These are phyloP conservation scores for Progne subis DNA, from an alignment of 2,113 vertebrate species.

Conservation along the genomic window DNA sequence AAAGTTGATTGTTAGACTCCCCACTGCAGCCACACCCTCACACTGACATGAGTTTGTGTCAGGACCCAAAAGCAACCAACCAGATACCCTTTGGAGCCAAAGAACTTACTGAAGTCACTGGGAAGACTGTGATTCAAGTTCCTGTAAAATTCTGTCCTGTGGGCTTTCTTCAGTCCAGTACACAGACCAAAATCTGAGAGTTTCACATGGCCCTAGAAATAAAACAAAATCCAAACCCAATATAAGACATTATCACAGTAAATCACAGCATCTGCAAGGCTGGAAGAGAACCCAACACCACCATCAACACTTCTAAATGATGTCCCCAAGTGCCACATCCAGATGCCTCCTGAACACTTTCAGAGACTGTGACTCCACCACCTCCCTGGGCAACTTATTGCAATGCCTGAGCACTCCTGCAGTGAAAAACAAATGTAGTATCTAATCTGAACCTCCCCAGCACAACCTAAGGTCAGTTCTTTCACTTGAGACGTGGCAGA, in stretches of 20 bases:
- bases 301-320: neutral
- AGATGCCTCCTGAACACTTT: neutral
- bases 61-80: neutral
- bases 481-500: neutral
- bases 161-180: constrained; percentile 96
- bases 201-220: constrained; percentile 90
- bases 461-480: neutral
- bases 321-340: neutral
- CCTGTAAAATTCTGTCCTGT: constrained; percentile 96
- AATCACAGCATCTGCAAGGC: neutral
- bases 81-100: neutral
- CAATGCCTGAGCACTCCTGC: neutral
- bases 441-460: neutral
- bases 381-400: neutral
- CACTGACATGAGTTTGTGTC: neutral
- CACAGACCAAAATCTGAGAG: constrained; percentile 97
- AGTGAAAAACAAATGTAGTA: neutral
- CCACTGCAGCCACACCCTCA: neutral
- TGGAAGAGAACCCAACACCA: neutral
- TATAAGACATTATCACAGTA: neutral
- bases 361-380: neutral
- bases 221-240: neutral
- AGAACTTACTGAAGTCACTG: constrained; percentile 93
- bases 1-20: neutral
- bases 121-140: constrained; percentile 96